Percentiles rank a stretch among this genome's conserved stretches.
Evolutionary conservation across 2,888 invertebrate species (phyloP).

Genomic region (Tipula vernalis): DNA sequence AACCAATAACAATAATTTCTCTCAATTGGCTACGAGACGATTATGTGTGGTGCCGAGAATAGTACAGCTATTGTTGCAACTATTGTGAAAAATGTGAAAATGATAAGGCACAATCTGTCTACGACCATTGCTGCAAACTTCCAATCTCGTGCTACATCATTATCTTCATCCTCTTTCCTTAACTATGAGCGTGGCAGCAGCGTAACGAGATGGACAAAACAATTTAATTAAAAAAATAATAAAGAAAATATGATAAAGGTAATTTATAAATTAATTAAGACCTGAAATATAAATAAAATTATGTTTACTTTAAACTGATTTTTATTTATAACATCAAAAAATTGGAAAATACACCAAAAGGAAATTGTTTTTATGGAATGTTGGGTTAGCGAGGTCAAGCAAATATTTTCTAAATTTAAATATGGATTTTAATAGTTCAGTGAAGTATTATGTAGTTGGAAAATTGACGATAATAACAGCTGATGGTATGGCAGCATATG

Average conservation of each 20-base stretch:
- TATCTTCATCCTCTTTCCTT: conserved; percentile 88
- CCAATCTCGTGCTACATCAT: conserved; percentile 95
- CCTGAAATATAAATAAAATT: neutral
- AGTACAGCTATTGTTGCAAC: conserved; percentile 94
- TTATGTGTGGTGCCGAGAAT: conserved; percentile 82
- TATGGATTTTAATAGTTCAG: too few relatives aligned
- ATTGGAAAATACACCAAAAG: too few relatives aligned
- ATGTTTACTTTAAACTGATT: neutral
- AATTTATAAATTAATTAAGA: too few relatives aligned
- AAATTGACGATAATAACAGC: too few relatives aligned
- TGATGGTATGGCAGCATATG: too few relatives aligned
- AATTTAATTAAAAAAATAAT: neutral
- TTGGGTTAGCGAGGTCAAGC: too few relatives aligned
- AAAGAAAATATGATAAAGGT: neutral
- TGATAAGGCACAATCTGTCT: conserved; percentile 98
- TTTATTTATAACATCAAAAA: too few relatives aligned
- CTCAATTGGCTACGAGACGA: conserved; percentile 41
- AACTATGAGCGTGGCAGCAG: conserved; percentile 35
- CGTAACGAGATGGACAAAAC: neutral
- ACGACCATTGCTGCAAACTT: conserved; percentile 99
- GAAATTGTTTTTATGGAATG: too few relatives aligned
- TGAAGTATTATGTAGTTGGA: too few relatives aligned
- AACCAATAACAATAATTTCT: conserved; percentile 40
- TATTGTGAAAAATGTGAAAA: conserved; percentile 97
- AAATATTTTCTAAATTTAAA: too few relatives aligned